Evolutionary conservation across 1,140 invertebrate species (phyloP).

Genomic region (Colletes gigas): DNA sequence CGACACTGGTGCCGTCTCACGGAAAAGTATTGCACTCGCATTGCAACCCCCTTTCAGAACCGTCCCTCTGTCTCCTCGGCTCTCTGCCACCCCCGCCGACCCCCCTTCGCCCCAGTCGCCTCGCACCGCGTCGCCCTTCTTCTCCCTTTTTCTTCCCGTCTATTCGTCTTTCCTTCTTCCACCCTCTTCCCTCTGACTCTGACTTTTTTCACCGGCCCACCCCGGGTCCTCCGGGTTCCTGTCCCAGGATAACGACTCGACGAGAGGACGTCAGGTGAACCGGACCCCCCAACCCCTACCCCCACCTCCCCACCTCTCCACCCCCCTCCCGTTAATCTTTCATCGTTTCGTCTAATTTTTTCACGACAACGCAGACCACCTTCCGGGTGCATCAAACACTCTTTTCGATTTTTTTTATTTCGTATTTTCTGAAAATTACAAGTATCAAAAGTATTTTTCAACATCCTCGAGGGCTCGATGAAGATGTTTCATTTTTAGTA

Average conservation of each 20-base stretch:
- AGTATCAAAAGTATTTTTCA: too few species aligned
- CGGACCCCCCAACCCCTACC: constrained; percentile 1
- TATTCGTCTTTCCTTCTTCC: constrained; percentile 30
- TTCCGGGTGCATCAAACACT: not conserved
- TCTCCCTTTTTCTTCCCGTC: constrained; percentile 41
- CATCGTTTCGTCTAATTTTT: constrained; percentile 36
- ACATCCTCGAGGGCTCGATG: too few species aligned
- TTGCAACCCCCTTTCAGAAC: constrained; percentile 65
- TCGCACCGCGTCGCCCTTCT: constrained; percentile 19
- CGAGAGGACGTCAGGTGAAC: constrained; percentile 43
- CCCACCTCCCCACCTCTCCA: too few species aligned
- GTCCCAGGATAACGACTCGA: constrained; percentile 44
- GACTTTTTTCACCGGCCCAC: constrained; percentile 27
- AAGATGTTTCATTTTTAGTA: too few species aligned
- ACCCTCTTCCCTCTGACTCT: not conserved
- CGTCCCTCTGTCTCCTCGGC: constrained; percentile 43
- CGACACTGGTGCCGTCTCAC: constrained; percentile 79
- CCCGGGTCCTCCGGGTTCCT: constrained; percentile 20
- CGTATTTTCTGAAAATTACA: too few species aligned
- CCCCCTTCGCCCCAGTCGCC: constrained; percentile 13
- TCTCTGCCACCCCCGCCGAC: constrained; percentile 27
- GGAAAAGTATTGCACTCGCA: constrained; percentile 77
- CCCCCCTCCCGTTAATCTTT: constrained; percentile 27
- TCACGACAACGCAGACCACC: not conserved
- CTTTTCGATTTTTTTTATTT: too few species aligned